These are phyloP conservation scores for Rhea pennata DNA, from an alignment of 2,113 vertebrate species.

Conservation along the genomic window DNA sequence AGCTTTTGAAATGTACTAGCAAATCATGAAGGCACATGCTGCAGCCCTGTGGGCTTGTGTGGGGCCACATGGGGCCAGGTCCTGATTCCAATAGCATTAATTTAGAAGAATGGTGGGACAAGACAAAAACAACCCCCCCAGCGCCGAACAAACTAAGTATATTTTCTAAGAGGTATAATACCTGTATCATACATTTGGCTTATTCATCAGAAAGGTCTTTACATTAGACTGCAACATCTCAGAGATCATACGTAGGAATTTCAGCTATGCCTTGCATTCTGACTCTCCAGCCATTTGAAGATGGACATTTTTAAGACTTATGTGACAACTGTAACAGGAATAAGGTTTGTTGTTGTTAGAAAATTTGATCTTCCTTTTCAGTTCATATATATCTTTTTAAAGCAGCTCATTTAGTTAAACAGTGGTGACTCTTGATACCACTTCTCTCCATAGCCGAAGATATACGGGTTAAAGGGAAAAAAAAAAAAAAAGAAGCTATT, in stretches of 20 bases:
- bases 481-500: neutral
- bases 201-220: neutral
- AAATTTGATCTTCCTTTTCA: neutral
- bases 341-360: neutral
- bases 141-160: neutral
- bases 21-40: neutral
- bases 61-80: neutral
- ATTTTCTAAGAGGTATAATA: neutral
- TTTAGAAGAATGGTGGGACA: neutral
- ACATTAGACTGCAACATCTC: neutral
- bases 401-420: neutral
- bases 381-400: neutral
- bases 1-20: neutral
- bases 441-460: neutral
- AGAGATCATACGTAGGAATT: neutral
- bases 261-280: neutral
- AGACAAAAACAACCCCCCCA: neutral
- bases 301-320: neutral
- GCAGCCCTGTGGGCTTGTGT: neutral
- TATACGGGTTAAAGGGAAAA: neutral
- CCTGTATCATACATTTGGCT: neutral
- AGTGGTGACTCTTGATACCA: neutral
- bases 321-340: neutral
- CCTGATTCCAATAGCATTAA: neutral
- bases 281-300: neutral